phyloP scores from a whole-genome alignment of 2,888 invertebrate species.

The Pachydiplax longipennis region DNA sequence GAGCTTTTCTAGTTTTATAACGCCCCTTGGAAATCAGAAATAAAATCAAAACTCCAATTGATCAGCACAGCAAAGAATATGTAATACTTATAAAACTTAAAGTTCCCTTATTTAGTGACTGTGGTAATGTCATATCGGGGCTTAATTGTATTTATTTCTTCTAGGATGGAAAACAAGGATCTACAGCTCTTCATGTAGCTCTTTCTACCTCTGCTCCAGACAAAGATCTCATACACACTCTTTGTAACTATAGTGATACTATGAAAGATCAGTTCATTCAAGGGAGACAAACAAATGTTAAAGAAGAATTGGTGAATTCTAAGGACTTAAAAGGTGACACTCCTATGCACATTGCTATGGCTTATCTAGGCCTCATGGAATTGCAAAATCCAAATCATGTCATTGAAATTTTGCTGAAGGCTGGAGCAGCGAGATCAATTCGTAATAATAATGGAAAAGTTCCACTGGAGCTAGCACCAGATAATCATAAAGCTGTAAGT shows the following conservation, averaged over 20 bases:
- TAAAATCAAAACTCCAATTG: too few species aligned
- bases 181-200: not conserved
- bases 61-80: too few species aligned
- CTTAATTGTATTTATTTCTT: not conserved
- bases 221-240: not conserved
- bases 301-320: not conserved
- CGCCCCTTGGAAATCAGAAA: too few species aligned
- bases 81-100: too few species aligned
- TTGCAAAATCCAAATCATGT: not conserved
- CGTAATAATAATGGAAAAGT: constrained; percentile 24
- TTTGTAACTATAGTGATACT: not conserved
- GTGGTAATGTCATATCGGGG: not conserved
- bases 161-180: constrained; percentile 7
- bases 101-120: not conserved
- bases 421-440: not conserved
- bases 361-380: not conserved
- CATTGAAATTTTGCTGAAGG: not conserved
- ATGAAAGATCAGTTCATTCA: not conserved
- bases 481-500: not conserved
- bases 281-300: not conserved
- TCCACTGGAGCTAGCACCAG: constrained; percentile 15
- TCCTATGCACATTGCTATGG: constrained; percentile 16
- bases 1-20: too few species aligned
- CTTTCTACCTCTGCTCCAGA: not conserved
- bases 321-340: constrained; percentile 20